Base-by-base conservation (phyloP, 2,888 invertebrate genomes). In the Ormia ochracea region DNA sequence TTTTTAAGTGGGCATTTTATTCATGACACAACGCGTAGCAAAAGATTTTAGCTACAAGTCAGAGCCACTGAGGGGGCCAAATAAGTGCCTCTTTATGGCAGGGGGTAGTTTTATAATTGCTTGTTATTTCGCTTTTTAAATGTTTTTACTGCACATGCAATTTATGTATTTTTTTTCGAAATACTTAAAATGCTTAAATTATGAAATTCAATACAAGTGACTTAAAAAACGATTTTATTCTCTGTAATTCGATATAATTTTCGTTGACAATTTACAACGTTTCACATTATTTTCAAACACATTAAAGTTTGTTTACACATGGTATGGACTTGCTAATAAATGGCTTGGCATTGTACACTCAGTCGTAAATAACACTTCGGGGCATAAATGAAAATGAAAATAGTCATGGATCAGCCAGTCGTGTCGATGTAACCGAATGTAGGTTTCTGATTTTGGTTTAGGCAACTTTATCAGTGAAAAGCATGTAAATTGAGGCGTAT, bases 191-290 rank as follows among this genome's bases (percentile, higher is more conserved):
- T 9, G 31, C 21, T 50, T 17, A 58, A 59, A 72, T 70, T 77
- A 56, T 77, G 77, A 56, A 63, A 70, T 76, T 72, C 48, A 79
- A 79, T 54, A 72, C 63, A 9, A 68, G 66, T 68, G 68, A 65
- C 70, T 68, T 63, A n/a, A 56, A 45, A 9, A 63, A 45, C 38
- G 41, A 26, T 66, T 43, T 74, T 31, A 19, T 31, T 48, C 58
- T 56, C 58, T 52, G 74, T 79, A 75, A 75, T 79, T 74, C 66
- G 65, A 75, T 75, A 79, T 52, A 66, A 70, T 79, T 65, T 79
- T 69, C 36, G 52, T 58, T 52, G 58, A 69, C 52, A 79, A 69
- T 66, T 69, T 74, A 78, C 77, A 77, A 50, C 52, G 63, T 66
- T 63, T 68, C 61, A 73, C 68, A 73, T 74, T 58, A 66, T 38